These are phyloP conservation scores for Ladona fulva DNA, from an alignment of 1,140 invertebrate species.

Conservation along the genomic window DNA sequence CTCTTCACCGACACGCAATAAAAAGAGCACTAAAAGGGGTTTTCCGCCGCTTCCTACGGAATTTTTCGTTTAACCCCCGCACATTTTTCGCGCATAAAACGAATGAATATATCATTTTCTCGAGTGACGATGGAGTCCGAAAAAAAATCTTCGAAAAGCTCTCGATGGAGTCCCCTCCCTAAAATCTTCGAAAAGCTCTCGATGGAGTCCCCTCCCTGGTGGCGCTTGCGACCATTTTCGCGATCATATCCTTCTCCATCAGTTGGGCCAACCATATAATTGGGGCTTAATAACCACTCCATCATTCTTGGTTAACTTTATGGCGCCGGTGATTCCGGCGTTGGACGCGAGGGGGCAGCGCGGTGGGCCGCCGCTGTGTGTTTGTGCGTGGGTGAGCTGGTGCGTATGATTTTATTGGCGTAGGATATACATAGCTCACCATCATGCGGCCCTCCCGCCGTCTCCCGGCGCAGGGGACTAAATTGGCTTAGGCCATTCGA, in stretches of 20 bases:
- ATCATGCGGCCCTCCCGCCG: neutral
- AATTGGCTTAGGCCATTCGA: neutral
- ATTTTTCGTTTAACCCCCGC: neutral
- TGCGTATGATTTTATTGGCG: conserved; percentile 9
- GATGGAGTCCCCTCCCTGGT: neutral
- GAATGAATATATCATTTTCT: neutral
- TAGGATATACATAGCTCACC: neutral
- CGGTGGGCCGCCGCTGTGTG: neutral
- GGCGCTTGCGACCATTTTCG: too few species aligned
- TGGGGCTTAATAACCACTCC: neutral
- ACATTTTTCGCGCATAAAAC: neutral
- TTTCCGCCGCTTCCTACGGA: neutral
- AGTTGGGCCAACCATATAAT: neutral
- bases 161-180: too few species aligned
- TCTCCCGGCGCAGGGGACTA: neutral
- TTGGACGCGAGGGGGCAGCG: neutral
- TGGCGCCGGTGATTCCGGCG: neutral
- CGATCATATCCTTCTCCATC: neutral
- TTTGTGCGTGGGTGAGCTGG: neutral
- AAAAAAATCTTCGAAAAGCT: too few species aligned
- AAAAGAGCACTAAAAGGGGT: neutral
- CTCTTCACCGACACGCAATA: neutral
- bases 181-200: too few species aligned
- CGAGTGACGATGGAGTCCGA: neutral
- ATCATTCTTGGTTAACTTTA: neutral